Conservation (phyloP, 1,140 invertebrate genomes). For the Trypoxylus dichotomus region DNA sequence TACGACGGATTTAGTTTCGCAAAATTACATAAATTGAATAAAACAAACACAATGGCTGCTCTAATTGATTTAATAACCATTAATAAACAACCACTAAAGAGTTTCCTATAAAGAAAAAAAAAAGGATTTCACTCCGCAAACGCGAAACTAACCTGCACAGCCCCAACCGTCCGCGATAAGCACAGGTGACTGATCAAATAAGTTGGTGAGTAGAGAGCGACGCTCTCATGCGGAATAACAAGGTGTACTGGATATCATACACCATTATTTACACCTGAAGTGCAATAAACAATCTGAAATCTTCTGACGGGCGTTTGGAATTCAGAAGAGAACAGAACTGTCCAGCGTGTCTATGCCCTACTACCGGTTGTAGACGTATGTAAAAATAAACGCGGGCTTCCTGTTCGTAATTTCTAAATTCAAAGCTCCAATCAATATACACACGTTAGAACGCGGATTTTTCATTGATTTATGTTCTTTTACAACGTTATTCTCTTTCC, state of each 20-base stretch:
- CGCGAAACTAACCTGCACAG: not conserved
- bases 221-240: not conserved
- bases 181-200: not conserved
- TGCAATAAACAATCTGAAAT: not conserved
- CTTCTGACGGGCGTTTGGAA: not conserved
- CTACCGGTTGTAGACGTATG: not conserved
- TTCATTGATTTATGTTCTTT: not conserved
- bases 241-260: not conserved
- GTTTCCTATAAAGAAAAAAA: not conserved
- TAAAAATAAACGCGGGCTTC: not conserved
- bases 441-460: not conserved
- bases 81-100: not conserved
- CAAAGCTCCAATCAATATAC: not conserved
- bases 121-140: not conserved
- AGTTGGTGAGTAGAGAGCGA: not conserved
- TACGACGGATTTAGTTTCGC: too few relatives aligned
- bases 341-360: not conserved
- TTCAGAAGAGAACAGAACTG: not conserved
- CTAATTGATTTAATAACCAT: not conserved
- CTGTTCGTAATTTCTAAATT: constrained; percentile 3
- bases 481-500: not conserved
- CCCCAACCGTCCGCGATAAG: not conserved
- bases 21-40: too few relatives aligned
- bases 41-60: too few relatives aligned
- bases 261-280: constrained; percentile 8